Percentiles rank a stretch among this genome's conserved stretches.
Evolutionary conservation across 2,888 invertebrate genomes (phyloP).

Genomic region (Sericinus montela): DNA sequence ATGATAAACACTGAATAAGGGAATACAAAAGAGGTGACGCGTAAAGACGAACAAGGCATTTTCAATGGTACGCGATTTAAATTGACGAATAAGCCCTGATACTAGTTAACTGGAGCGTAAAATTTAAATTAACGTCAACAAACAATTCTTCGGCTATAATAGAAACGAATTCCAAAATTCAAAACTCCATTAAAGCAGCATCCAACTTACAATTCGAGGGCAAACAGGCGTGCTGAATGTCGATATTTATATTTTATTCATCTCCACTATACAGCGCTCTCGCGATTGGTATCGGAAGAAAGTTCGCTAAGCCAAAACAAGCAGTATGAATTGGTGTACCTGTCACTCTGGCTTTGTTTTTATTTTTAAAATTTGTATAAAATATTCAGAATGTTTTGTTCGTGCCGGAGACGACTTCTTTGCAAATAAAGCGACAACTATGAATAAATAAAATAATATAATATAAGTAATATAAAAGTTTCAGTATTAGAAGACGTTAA

Average conservation of each 20-base stretch:
- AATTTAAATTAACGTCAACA: constrained; percentile 71
- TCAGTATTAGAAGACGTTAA: neutral
- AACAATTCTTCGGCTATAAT: constrained; percentile 63
- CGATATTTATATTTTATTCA: constrained; percentile 74
- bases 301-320: constrained; percentile 70
- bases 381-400: constrained; percentile 68
- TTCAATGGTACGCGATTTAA: constrained; percentile 33
- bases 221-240: constrained; percentile 54
- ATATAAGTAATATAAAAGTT: no score
- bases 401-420: constrained; percentile 54
- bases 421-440: constrained; percentile 26
- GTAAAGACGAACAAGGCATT: constrained; percentile 31
- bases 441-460: neutral
- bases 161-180: constrained; percentile 70
- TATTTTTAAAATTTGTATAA: constrained; percentile 78
- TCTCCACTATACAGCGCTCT: constrained; percentile 58
- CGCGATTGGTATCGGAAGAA: constrained; percentile 69
- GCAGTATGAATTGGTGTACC: constrained; percentile 73
- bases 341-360: constrained; percentile 74
- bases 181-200: constrained; percentile 67
- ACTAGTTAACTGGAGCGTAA: constrained; percentile 56
- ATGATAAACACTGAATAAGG: constrained; percentile 30
- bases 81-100: constrained; percentile 61
- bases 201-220: constrained; percentile 63
- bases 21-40: constrained; percentile 34